Conservation (phyloP, 2,797 vertebrate species). For the Argentina silus region DNA sequence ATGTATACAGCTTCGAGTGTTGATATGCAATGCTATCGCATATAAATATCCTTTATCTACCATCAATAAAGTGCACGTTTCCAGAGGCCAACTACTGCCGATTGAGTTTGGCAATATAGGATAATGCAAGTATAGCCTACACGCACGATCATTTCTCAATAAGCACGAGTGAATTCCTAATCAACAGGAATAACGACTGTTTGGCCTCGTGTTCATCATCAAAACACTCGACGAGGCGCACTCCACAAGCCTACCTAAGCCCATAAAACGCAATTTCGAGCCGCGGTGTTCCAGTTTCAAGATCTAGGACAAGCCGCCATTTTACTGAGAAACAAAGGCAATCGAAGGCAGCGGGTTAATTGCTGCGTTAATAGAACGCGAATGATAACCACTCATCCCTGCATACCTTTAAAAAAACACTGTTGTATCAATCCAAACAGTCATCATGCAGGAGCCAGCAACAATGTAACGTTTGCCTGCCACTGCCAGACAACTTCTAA, state of each 20-base stretch:
- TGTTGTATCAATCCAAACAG: conserved; percentile 52
- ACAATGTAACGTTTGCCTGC: conserved; percentile 64
- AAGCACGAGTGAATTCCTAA: too few species aligned
- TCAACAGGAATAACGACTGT: too few species aligned
- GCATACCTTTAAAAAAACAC: conserved; percentile 57
- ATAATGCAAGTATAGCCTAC: too few species aligned
- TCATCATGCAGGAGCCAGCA: conserved; percentile 52
- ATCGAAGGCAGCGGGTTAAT: conserved; percentile 38
- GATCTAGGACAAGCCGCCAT: conserved; percentile 86
- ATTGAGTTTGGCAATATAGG: too few species aligned
- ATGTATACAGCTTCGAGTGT: too few species aligned
- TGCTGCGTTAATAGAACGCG: conserved; percentile 52
- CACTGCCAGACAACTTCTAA: conserved; percentile 56
- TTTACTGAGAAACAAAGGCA: conserved; percentile 83
- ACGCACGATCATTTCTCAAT: too few species aligned
- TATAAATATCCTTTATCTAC: too few species aligned
- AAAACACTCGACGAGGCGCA: background rate
- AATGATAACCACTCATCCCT: conserved; percentile 26
- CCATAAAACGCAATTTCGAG: conserved; percentile 46
- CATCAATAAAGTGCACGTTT: too few species aligned
- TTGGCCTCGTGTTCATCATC: background rate
- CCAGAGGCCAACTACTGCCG: too few species aligned
- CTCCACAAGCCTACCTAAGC: conserved; percentile 8
- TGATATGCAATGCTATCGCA: too few species aligned
- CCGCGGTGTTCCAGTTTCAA: conserved; percentile 75